Base-by-base conservation (phyloP, 1,140 invertebrate species). In the Drosophila nannoptera region DNA sequence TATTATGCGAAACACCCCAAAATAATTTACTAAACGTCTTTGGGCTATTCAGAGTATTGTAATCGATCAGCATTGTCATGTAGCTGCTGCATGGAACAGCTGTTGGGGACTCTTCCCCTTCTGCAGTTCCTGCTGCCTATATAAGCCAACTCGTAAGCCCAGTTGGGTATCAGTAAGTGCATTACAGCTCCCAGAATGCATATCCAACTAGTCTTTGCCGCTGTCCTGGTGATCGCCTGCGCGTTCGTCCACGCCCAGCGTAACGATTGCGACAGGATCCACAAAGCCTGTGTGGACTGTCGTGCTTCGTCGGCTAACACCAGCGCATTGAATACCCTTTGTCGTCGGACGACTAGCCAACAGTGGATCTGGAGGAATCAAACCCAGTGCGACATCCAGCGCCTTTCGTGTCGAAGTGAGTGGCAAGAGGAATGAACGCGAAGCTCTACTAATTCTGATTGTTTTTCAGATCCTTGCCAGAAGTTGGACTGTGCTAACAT, bases 121-220 rank as follows among this genome's bases (percentile, higher is more conserved):
- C 33, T 45, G 9, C 32, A 35, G 16, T 33, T 2, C 5, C 4
- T 31, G 16, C 14, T 31, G 33, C 4, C 61, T 69, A 69, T 69
- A 65, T 35, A 69, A 69, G n/a, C 8, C 16, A 1, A 45, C 1
- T 11, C 2, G 9, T 4, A 12, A 4, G 4, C 4, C 2, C 4
- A 43, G n/a, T 32, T 12, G 7, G n/a, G 7, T 32, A 69, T 65
- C 61, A 69, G 45, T 69, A 2, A 35, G 33, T 42, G 8, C 12
- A 7, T 46, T 12, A 40, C 36, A 45, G 42, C 48, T 31, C 38
- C 12, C 0, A 75, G 45, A 55, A 81, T 81, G 77, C 66, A 77
- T 22, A 52, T 68, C 8, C n/a, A 48, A 12, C 54, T 43, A 4
- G 12, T 68, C 43, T 16, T 76, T 16, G 50, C 22, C 32, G 6